Conservation (phyloP, 2,797 vertebrate species). For the Melopsittacus undulatus region DNA sequence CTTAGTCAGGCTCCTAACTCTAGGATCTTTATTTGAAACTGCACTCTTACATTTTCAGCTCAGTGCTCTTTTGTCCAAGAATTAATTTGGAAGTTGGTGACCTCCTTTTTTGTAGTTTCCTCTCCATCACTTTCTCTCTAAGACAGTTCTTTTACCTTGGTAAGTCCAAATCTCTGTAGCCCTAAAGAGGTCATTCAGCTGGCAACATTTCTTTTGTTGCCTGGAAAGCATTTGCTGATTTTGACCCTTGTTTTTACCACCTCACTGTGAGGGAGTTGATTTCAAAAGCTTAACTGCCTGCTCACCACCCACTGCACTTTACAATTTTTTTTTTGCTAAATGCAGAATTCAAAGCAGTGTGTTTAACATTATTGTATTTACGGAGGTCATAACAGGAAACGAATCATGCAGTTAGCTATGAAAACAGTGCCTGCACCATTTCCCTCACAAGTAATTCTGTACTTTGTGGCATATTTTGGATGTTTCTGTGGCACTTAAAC, state of each 20-base stretch:
- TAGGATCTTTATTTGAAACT: background rate
- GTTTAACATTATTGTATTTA: background rate
- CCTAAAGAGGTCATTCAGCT: background rate
- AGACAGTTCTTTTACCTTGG: background rate
- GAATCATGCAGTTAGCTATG: background rate
- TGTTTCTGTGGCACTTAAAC: constrained; percentile 8
- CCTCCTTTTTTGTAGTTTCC: background rate
- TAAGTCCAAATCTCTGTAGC: background rate
- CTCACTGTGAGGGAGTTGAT: background rate
- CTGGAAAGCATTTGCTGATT: background rate
- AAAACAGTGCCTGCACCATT: background rate
- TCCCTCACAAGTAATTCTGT: background rate
- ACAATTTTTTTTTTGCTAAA: background rate
- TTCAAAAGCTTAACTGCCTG: background rate
- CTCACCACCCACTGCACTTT: background rate
- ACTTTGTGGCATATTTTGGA: background rate
- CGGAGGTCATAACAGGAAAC: background rate
- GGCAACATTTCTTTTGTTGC: background rate
- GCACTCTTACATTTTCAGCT: background rate
- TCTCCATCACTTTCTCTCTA: background rate
- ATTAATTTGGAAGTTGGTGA: background rate
- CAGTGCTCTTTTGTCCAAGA: background rate
- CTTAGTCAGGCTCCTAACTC: background rate
- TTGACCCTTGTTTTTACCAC: background rate
- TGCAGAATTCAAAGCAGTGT: background rate